A percentile compares a stretch with the other conserved stretches of the same genome.
Conservation (phyloP, 2,888 invertebrate species). For the Xestia ashworthii region DNA sequence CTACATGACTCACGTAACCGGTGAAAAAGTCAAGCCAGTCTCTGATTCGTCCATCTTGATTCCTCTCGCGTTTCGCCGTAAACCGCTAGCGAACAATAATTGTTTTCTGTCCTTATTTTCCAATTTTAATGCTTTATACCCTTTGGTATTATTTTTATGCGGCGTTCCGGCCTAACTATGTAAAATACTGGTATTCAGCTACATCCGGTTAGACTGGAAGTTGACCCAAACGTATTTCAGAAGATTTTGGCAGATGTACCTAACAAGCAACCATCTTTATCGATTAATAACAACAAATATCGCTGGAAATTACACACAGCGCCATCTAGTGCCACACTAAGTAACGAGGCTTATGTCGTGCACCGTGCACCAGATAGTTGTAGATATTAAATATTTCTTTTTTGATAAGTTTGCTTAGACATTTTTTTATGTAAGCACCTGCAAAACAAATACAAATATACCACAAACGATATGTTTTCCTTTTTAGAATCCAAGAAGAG, state of each 20-base stretch:
- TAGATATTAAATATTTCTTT: neutral
- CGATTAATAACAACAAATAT: too few species aligned
- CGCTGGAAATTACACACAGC: too few species aligned
- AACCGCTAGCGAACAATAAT: constrained; percentile 53
- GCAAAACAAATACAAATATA: neutral
- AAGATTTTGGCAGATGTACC: neutral
- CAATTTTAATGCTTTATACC: constrained; percentile 27
- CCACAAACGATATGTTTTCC: constrained; percentile 34
- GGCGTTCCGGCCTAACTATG: neutral
- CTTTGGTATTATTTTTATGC: constrained; percentile 27
- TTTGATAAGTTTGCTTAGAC: constrained; percentile 4
- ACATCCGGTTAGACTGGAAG: neutral
- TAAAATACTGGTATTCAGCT: neutral
- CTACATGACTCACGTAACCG: constrained; percentile 71
- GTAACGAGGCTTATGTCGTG: too few species aligned
- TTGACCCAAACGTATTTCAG: neutral
- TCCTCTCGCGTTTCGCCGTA: constrained; percentile 61
- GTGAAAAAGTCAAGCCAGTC: constrained; percentile 73
- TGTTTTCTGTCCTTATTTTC: constrained; percentile 41
- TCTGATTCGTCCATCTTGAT: constrained; percentile 63
- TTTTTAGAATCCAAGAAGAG: constrained; percentile 71
- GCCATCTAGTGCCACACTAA: too few species aligned
- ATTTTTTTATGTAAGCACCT: neutral
- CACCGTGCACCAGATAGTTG: too few species aligned
- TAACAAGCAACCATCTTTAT: neutral